phyloP scores from a whole-genome alignment of 2,888 invertebrate genomes.

The Agriotes lineatus region DNA sequence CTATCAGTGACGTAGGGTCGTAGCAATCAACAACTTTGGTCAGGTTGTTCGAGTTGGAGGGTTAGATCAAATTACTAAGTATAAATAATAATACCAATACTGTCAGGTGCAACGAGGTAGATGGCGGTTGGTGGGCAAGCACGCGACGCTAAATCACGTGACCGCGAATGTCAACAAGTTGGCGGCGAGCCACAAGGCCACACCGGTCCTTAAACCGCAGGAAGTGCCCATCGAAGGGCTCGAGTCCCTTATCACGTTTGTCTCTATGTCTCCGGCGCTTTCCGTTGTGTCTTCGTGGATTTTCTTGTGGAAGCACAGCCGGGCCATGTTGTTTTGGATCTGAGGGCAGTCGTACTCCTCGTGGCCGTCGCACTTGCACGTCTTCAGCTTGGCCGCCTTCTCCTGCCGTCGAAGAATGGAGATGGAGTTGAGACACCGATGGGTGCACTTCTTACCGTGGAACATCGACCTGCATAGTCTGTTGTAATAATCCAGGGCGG shows the following conservation, averaged over 20 bases:
- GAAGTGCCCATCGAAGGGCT: slow-evolving; percentile 20
- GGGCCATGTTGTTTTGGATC: slow-evolving; percentile 80
- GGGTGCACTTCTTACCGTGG: slow-evolving; percentile 80
- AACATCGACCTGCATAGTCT: slow-evolving; percentile 82
- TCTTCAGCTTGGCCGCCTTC: slow-evolving; percentile 81
- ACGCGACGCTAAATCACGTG: slow-evolving; percentile 42
- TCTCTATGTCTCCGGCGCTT: slow-evolving; percentile 48
- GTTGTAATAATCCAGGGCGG: slow-evolving; percentile 82
- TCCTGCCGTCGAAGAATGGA: slow-evolving; percentile 82
- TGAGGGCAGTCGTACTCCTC: slow-evolving; percentile 79
- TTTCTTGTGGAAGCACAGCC: slow-evolving; percentile 77
- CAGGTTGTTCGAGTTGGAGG: slow-evolving; percentile 23
- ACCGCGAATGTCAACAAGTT: slow-evolving; percentile 36
- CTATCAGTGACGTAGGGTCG: slow-evolving; percentile 41
- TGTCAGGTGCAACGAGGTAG: slow-evolving; percentile 61
- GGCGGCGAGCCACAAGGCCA: slow-evolving; percentile 28
- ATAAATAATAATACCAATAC: slow-evolving; percentile 57
- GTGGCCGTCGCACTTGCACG: slow-evolving; percentile 82
- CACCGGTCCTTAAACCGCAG: slow-evolving; percentile 27
- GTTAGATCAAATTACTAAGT: slow-evolving; percentile 44
- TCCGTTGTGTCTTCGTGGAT: slow-evolving; percentile 40
- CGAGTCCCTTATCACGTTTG: slow-evolving; percentile 49
- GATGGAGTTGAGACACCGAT: slow-evolving; percentile 83
- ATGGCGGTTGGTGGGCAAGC: slow-evolving; percentile 46
- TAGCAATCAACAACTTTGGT: slow-evolving; percentile 37